Percentiles rank a stretch among this genome's conserved stretches.
Conservation (phyloP, 64 coral and sea anemone genomes). For the Porites lutea region DNA sequence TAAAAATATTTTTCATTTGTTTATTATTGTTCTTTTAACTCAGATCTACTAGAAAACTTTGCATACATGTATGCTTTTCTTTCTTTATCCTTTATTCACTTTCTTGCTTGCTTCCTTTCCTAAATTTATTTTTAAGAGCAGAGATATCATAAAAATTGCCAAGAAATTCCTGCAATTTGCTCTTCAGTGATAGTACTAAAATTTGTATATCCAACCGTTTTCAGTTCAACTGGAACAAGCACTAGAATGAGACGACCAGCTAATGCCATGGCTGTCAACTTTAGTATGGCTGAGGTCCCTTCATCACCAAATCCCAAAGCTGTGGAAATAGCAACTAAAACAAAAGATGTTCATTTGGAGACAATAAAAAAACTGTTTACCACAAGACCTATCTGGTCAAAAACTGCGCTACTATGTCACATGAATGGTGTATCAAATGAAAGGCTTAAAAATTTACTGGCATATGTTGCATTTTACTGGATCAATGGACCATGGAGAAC, state of each 20-base stretch:
- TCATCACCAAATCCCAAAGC: slow-evolving; percentile 65
- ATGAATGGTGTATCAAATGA: slow-evolving; percentile 42
- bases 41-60: no score
- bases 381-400: slow-evolving; percentile 92
- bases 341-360: slow-evolving; percentile 66
- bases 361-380: slow-evolving; percentile 82
- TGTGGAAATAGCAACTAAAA: slow-evolving; percentile 36
- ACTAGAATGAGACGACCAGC: slow-evolving; percentile 58
- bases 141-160: no score
- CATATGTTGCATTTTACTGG: slow-evolving; percentile 84
- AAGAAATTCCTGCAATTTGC: background rate
- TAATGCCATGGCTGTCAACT: slow-evolving; percentile 70
- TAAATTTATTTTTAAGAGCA: no score
- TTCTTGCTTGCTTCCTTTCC: no score
- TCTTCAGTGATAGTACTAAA: background rate
- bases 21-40: no score
- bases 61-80: no score
- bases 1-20: no score
- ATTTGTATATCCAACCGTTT: background rate
- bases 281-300: slow-evolving; percentile 57
- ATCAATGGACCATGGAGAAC: slow-evolving; percentile 96
- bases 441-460: slow-evolving; percentile 70
- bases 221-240: slow-evolving; percentile 63
- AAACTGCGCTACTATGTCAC: slow-evolving; percentile 75
- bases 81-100: no score